A percentile compares a stretch with the other conserved stretches of the same genome.
Conservation (phyloP, 1,140 invertebrate genomes). For the Achatina immaculata region DNA sequence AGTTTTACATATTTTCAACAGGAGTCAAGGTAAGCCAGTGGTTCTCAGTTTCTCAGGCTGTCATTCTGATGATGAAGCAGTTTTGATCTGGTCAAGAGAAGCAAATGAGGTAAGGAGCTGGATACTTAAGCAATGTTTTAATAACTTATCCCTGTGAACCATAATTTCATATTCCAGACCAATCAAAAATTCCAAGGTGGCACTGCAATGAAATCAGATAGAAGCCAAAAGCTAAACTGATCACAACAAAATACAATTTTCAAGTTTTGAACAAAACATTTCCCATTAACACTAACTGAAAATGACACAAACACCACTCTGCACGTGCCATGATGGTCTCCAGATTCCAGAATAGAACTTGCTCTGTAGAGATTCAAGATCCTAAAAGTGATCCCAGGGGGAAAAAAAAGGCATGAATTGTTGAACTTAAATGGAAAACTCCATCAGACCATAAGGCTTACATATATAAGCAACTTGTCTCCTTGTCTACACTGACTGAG, state of each 20-base stretch:
- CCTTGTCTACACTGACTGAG: neutral
- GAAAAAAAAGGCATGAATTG: neutral
- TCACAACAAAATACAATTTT: neutral
- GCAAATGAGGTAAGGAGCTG: conserved; percentile 70
- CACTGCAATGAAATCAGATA: neutral
- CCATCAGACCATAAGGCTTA: neutral
- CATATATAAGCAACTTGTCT: neutral
- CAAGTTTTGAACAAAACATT: neutral
- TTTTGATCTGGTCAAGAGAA: conserved; percentile 73
- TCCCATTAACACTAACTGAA: neutral
- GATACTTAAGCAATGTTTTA: neutral
- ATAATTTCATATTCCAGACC: neutral
- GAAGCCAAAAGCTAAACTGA: neutral
- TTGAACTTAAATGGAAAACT: neutral
- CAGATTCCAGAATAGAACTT: neutral
- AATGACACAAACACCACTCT: neutral
- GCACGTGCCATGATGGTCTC: no score
- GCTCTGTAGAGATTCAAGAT: neutral
- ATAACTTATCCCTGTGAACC: neutral
- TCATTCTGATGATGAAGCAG: conserved; percentile 74
- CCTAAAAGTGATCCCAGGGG: neutral
- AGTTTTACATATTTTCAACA: conserved; percentile 53
- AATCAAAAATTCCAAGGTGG: neutral
- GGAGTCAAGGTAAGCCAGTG: conserved; percentile 65
- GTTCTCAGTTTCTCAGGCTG: conserved; percentile 73